Evolutionary conservation across 1,140 invertebrate species (phyloP), one percentile per base, ranked within the genome.

Genomic region (Calliphora vicina): DNA sequence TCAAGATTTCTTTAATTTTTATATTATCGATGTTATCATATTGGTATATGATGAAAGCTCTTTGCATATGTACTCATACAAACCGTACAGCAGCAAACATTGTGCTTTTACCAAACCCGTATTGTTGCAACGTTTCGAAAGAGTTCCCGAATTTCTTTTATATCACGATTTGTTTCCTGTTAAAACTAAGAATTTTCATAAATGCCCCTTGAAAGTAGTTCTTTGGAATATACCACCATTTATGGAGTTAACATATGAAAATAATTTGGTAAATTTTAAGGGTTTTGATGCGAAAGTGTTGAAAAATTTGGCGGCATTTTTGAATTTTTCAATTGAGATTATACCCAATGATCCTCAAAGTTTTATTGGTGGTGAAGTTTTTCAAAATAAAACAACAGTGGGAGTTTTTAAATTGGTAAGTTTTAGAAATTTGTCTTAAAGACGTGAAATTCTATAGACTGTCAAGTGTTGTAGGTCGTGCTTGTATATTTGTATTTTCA

Each of bases 381-480:
- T 29, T 74, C 26, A 2, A 2, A 74, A 74, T 74, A 20, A 43
- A 2, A 78, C 74, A 12, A 35, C 35, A 6, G 20, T 4, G 9
- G 74, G 74, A 10, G 74, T 45, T 12, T 45, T 78, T 23, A 43
- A 43, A 78, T 42, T 78, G 20, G 74, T 78, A 23, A 76, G 73
- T 35, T 27, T 74, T n/a, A n/a, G n/a, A n/a, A n/a, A n/a, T n/a
- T n/a, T n/a, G n/a, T n/a, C n/a, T n/a, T n/a, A n/a, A n/a, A n/a
- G n/a, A n/a, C n/a, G n/a, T n/a, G n/a, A n/a, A n/a, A n/a, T n/a
- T n/a, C n/a, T n/a, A n/a, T n/a, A n/a, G n/a, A n/a, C n/a, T n/a
- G n/a, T n/a, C n/a, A n/a, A n/a, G n/a, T n/a, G n/a, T n/a, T n/a
- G n/a, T n/a, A n/a, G n/a, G n/a, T n/a, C n/a, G n/a, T n/a, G n/a